Evolutionary conservation across 2,797 vertebrate species (phyloP), one percentile per base, ranked within the genome.

Genomic region (Gorsachius magnificus): DNA sequence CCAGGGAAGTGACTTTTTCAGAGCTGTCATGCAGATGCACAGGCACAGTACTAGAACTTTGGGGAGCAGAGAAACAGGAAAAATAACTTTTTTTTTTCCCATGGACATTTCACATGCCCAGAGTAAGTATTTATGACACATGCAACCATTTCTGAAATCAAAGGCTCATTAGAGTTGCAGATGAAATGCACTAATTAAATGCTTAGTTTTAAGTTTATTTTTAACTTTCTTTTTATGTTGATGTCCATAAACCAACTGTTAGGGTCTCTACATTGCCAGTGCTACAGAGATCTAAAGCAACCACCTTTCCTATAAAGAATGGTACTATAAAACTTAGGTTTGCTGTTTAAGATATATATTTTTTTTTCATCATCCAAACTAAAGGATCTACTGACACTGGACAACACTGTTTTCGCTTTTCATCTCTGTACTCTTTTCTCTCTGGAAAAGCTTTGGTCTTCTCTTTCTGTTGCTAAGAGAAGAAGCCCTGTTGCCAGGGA

Each of bases 401-500:
- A 90, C 60, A 51, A 88, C 20, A 28, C 92, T 95, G 13, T 41
- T 96, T 94, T 97, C 51, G 83, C 80, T 90, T 97, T 89, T 95
- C 83, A 56, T 78, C 43, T 94, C 58, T 89, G 3, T 85, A 54
- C 26, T 89, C 61, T 88, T 96, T 96, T 89, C 48, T 78, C 41
- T 77, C 88, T 87, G 93, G 82, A 85, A 96, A 96, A 94, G 74
- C 81, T 96, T 90, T 96, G 74, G 63, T 97, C 66, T 96, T 86
- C 77, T 92, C 29, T 78, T 90, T 95, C 89, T 95, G 95, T 97
- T 98, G 93, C 96, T 96, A 97, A 96, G 94, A 96, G 77, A 96
- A 97, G 97, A 97, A 92, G 64, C 61, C 76, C 74, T 8, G 96
- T 97, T 98, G 96, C 96, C 78, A 96, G 89, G 97, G 96, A 97